Evolutionary conservation across 1,140 invertebrate species (phyloP), one percentile per base, ranked within the genome.

Genomic region (Hycleus cichorii): DNA sequence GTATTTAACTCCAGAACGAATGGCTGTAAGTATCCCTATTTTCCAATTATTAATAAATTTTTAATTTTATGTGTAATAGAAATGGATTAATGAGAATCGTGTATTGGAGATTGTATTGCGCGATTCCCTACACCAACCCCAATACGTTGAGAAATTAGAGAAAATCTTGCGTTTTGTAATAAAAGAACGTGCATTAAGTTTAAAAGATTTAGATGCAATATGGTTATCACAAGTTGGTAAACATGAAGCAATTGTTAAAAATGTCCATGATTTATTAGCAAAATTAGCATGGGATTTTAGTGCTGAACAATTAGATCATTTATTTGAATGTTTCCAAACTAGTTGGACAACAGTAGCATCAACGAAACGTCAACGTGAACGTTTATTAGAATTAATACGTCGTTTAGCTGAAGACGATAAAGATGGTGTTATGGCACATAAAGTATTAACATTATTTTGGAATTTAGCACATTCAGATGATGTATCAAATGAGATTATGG

Each of bases 231-330:
- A 98, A 75, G 90, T 87, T 47, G 93, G 91, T 1, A 95, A 95
- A 77, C 93, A 96, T 71, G 93, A 95, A 73, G 91, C 93, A 0
- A 97, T 96, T 65, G 93, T 95, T 1, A 96, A 96, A 75, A 98
- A 98, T 75, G 88, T 98, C 40, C 95, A 98, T 72, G 95, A 98
- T 73, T 76, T 98, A 55, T 76, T 98, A 46, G 95, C 95, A 0
- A 98, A 98, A 76, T 77, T 98, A 38, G 95, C 95, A 0, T 98
- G 95, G 95, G 95, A 98, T 75, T 98, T 98, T 72, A 93, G 91
- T 57, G 91, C 94, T 5, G 94, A 97, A 74, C 95, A 98, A 74
- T 78, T 98, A 4, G 95, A 98, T 73, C 95, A 98, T 79, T 78
- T 98, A 4, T 98, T 98, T 77, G 93, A 95, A 70, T 96, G 95